phyloP scores from a whole-genome alignment of 2,797 vertebrate species.

The Neomorphus geoffroyi region DNA sequence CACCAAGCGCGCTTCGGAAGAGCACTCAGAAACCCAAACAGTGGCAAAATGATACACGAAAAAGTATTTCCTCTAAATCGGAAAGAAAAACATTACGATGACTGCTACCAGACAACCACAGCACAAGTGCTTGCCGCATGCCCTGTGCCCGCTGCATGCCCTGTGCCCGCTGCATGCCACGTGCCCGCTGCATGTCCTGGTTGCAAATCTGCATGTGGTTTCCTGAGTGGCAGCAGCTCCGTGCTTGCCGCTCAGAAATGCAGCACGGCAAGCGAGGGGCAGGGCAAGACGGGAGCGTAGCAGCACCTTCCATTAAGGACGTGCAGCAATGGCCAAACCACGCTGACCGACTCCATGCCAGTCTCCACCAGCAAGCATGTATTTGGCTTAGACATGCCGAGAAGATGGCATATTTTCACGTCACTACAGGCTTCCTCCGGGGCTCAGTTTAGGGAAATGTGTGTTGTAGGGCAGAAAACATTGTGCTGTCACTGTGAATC shows the following conservation, averaged over 20 bases:
- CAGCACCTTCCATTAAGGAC: rapidly evolving
- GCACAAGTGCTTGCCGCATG: rapidly evolving
- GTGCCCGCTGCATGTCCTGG: neutral
- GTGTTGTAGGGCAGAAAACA: conserved; percentile 52
- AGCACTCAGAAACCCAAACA: rapidly evolving
- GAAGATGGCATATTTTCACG: neutral
- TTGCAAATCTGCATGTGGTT: rapidly evolving
- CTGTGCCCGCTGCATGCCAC: neutral
- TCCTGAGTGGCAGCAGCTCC: rapidly evolving
- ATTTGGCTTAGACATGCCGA: rapidly evolving
- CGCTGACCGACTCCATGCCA: neutral
- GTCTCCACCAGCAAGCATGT: rapidly evolving
- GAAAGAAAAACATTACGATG: neutral
- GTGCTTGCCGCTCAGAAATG: neutral
- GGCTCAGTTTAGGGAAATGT: neutral
- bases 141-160: too few species aligned
- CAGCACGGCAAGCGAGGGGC: neutral
- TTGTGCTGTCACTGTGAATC: neutral
- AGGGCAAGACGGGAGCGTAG: rapidly evolving
- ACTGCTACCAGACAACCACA: rapidly evolving
- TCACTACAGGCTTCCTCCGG: neutral
- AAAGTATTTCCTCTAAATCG: neutral
- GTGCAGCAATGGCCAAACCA: rapidly evolving
- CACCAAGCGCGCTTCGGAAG: rapidly evolving
- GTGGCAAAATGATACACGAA: rapidly evolving